A percentile compares a stretch with the other conserved stretches of the same genome.
These are phyloP conservation scores for Diorhabda sublineata DNA, from an alignment of 1,140 invertebrate species.

Conservation along the genomic window DNA sequence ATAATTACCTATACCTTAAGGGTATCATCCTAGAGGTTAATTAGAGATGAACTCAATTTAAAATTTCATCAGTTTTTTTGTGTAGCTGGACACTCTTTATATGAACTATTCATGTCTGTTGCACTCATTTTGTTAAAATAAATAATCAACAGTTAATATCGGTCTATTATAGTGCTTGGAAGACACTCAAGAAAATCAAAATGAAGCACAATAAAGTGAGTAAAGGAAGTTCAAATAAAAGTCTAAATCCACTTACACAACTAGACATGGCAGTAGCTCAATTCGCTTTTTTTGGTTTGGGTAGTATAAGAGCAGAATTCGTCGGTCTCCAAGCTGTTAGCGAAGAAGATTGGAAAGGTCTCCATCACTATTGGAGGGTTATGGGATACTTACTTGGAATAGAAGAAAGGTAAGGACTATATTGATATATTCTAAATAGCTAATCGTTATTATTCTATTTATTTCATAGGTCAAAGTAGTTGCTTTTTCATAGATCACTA, in stretches of 20 bases:
- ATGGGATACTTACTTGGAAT: slow-evolving; percentile 7
- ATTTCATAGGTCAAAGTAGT: too few relatives aligned
- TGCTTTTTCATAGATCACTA: too few relatives aligned
- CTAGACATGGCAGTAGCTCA: slow-evolving; percentile 80
- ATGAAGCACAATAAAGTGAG: slow-evolving; percentile 61
- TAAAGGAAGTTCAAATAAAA: slow-evolving; percentile 47
- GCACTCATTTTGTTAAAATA: too few relatives aligned
- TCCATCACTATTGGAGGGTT: slow-evolving; percentile 6
- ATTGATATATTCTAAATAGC: too few relatives aligned
- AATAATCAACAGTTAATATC: too few relatives aligned
- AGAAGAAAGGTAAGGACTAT: slow-evolving; percentile 47
- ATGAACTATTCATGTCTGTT: too few relatives aligned
- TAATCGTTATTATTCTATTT: too few relatives aligned
- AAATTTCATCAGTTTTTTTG: too few relatives aligned
- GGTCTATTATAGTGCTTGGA: slow-evolving; percentile 52
- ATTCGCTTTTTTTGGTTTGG: slow-evolving; percentile 81
- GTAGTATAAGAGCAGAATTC: slow-evolving; percentile 56
- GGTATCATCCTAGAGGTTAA: too few relatives aligned
- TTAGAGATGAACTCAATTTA: too few relatives aligned
- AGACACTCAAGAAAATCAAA: slow-evolving; percentile 63
- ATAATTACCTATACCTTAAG: too few relatives aligned
- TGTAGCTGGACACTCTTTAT: too few relatives aligned
- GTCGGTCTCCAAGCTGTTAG: not conserved
- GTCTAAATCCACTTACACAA: slow-evolving; percentile 59
- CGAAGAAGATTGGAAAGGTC: slow-evolving; percentile 1